phyloP scores from a whole-genome alignment of 1,140 invertebrate genomes.

The Drosophila simulans region DNA sequence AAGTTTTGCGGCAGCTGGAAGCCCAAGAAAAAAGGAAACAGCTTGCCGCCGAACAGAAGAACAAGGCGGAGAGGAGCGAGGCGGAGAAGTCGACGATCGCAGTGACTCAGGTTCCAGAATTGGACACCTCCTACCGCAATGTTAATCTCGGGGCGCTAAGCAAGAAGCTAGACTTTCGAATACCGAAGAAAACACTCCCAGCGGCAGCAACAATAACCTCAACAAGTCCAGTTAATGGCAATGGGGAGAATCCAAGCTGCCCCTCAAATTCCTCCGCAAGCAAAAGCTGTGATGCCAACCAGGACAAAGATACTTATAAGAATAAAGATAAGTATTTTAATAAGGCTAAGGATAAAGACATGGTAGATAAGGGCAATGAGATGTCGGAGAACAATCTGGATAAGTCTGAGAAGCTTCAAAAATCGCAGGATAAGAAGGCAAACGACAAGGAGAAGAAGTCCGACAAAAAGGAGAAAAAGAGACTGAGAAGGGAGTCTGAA shows the following conservation, averaged over 20 bases:
- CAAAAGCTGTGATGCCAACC: conserved; percentile 26
- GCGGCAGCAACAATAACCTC: background rate
- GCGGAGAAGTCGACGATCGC: background rate
- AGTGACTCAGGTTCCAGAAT: background rate
- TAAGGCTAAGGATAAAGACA: conserved; percentile 8
- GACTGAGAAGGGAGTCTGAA: background rate
- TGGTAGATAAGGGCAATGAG: background rate
- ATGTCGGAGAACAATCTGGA: background rate
- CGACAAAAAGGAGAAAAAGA: conserved; percentile 12
- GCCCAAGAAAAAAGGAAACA: conserved; percentile 3
- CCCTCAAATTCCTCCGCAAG: background rate
- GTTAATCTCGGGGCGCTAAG: background rate
- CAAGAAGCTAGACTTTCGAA: conserved; percentile 58
- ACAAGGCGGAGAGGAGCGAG: background rate
- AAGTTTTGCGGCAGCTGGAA: conserved; percentile 2
- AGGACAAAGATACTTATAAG: conserved; percentile 7
- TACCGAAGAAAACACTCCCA: conserved; percentile 48
- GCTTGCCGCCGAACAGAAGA: conserved; percentile 20
- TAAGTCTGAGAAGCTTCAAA: conserved; percentile 19
- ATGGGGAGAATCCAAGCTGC: background rate
- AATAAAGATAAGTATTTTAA: background rate
- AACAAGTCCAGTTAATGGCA: background rate
- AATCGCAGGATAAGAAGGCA: background rate
- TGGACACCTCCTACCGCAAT: conserved; percentile 63
- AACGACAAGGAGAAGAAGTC: conserved; percentile 5